Evolutionary conservation across 1,140 invertebrate genomes (phyloP).

Genomic region (Leptopilina boulardi): DNA sequence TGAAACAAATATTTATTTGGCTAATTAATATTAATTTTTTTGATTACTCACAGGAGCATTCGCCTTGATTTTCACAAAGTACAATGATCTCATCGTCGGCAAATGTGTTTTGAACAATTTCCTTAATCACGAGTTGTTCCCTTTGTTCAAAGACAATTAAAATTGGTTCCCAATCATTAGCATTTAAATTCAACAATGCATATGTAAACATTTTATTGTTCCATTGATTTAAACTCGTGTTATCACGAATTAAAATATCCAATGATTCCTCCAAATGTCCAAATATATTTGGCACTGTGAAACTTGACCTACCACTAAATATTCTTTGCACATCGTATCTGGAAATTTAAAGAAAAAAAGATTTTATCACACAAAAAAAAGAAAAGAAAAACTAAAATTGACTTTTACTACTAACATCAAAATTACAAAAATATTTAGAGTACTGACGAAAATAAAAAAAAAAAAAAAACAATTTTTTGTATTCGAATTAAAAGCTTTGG

Average conservation of each 20-base stretch:
- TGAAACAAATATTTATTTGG: too few relatives aligned
- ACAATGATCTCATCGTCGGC: conserved; percentile 59
- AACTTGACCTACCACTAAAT: conserved; percentile 65
- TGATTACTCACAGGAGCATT: conserved; percentile 59
- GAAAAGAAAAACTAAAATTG: too few relatives aligned
- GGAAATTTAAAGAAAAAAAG: conserved; percentile 32
- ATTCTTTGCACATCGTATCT: conserved; percentile 69
- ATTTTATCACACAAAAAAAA: not conserved
- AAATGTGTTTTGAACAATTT: conserved; percentile 61
- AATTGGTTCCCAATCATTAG: conserved; percentile 65
- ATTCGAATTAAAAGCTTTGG: not conserved
- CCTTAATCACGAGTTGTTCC: conserved; percentile 61
- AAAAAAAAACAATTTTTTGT: too few relatives aligned
- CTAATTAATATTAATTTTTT: not conserved
- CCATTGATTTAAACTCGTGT: conserved; percentile 66
- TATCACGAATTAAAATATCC: conserved; percentile 64
- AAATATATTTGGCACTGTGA: conserved; percentile 59
- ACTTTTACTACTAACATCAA: too few relatives aligned
- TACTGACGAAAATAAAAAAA: not conserved
- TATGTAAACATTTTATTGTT: conserved; percentile 74
- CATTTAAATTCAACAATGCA: conserved; percentile 61
- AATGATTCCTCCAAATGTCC: conserved; percentile 69
- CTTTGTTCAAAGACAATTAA: conserved; percentile 62
- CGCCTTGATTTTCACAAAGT: conserved; percentile 63
- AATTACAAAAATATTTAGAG: too few relatives aligned